These are phyloP conservation scores for Bombus cullumanus DNA, from an alignment of 1,140 invertebrate species.

Conservation along the genomic window DNA sequence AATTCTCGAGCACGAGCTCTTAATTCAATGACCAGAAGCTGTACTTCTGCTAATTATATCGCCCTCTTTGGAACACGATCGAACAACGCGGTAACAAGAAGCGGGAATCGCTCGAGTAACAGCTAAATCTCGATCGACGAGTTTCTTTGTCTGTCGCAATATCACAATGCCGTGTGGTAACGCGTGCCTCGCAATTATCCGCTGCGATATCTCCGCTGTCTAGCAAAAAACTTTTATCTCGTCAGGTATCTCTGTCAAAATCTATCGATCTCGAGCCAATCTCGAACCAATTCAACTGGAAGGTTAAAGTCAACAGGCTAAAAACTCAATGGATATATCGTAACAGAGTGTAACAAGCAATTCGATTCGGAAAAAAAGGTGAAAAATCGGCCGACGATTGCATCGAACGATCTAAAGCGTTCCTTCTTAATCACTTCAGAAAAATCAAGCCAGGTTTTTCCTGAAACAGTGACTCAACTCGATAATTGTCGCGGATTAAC, in stretches of 20 bases:
- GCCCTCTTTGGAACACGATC: neutral
- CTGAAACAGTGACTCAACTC: constrained; percentile 56
- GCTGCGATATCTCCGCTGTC: constrained; percentile 40
- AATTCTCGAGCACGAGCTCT: neutral
- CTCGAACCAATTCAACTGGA: neutral
- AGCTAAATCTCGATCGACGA: constrained; percentile 59
- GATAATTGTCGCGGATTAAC: constrained; percentile 64
- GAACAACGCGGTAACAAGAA: constrained; percentile 19
- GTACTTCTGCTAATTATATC: neutral
- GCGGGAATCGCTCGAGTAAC: constrained; percentile 30
- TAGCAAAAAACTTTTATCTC: constrained; percentile 47
- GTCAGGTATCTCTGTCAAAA: constrained; percentile 55
- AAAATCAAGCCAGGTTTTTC: constrained; percentile 48
- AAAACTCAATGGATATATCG: neutral
- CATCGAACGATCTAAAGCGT: neutral
- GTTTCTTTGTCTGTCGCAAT: constrained; percentile 63
- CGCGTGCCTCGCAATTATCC: constrained; percentile 51
- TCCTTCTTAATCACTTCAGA: constrained; percentile 32
- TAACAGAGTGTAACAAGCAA: neutral
- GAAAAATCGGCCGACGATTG: constrained; percentile 7
- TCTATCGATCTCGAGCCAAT: constrained; percentile 33
- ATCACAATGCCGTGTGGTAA: constrained; percentile 59
- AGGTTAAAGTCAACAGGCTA: constrained; percentile 23
- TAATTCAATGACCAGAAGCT: neutral
- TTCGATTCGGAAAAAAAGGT: neutral